These are phyloP conservation scores for Caradrina kadenii DNA, from an alignment of 2,888 invertebrate species.

Conservation along the genomic window DNA sequence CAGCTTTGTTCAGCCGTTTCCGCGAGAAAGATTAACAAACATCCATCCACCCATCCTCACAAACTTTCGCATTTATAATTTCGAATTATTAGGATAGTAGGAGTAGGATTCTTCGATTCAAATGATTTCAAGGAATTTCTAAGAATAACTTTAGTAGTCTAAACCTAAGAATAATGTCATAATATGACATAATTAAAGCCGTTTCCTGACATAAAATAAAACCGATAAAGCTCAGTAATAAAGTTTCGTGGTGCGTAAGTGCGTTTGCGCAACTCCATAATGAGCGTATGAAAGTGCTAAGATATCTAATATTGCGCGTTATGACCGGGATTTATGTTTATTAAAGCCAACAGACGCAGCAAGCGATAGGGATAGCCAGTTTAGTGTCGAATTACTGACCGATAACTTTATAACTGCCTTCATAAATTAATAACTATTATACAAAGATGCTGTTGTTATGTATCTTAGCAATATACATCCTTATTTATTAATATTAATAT, in stretches of 20 bases:
- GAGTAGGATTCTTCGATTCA: background rate
- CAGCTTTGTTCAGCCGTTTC: no score
- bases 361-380: slow-evolving; percentile 30
- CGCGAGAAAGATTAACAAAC: no score
- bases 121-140: background rate
- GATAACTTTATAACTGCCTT: slow-evolving; percentile 45
- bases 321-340: slow-evolving; percentile 53
- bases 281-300: slow-evolving; percentile 38
- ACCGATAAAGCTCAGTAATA: slow-evolving; percentile 40
- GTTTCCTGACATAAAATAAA: slow-evolving; percentile 31
- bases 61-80: no score
- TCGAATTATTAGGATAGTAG: no score
- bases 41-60: no score
- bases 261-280: slow-evolving; percentile 47
- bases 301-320: slow-evolving; percentile 54
- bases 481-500: background rate
- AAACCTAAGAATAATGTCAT: slow-evolving; percentile 5
- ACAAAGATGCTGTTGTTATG: background rate
- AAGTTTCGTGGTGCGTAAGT: slow-evolving; percentile 3
- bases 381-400: slow-evolving; percentile 44
- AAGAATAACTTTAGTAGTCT: background rate
- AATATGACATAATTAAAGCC: slow-evolving; percentile 26
- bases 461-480: background rate
- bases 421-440: slow-evolving; percentile 27
- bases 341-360: slow-evolving; percentile 36